Conservation (phyloP, 2,888 invertebrate genomes). For the Dimorphilus gyrociliatus region DNA sequence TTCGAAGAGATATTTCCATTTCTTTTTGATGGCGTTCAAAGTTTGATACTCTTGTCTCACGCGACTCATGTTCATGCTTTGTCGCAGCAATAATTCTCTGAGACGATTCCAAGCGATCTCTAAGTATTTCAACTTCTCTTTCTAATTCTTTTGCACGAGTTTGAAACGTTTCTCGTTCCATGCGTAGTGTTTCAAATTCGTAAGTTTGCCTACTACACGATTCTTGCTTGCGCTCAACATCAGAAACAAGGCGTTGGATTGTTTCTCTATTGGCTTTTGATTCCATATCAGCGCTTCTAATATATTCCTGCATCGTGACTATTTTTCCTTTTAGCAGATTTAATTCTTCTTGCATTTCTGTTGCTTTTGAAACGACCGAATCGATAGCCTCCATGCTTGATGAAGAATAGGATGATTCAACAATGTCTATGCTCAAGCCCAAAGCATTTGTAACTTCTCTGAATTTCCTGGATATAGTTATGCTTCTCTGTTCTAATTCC, state of each 20-base stretch:
- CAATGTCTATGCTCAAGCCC: no score
- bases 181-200: conserved; percentile 20
- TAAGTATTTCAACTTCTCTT: conserved; percentile 19
- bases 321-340: conserved; percentile 29
- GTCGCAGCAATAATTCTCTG: conserved; percentile 23
- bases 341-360: conserved; percentile 5
- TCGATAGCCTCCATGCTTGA: no score
- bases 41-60: no score
- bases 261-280: conserved; percentile 36
- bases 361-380: no score
- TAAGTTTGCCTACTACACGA: conserved; percentile 16
- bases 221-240: conserved; percentile 27
- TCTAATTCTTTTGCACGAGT: conserved; percentile 18
- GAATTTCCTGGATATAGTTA: no score
- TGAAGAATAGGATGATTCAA: no score
- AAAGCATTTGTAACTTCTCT: no score
- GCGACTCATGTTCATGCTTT: conserved; percentile 18
- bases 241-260: conserved; percentile 33
- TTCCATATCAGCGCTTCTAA: conserved; percentile 29
- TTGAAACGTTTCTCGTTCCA: conserved; percentile 26
- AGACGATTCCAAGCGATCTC: conserved; percentile 20
- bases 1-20: no score
- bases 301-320: conserved; percentile 25
- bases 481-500: no score
- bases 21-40: no score